Base-by-base conservation (phyloP, 64 coral and sea anemone species). In the Montipora cactus region DNA sequence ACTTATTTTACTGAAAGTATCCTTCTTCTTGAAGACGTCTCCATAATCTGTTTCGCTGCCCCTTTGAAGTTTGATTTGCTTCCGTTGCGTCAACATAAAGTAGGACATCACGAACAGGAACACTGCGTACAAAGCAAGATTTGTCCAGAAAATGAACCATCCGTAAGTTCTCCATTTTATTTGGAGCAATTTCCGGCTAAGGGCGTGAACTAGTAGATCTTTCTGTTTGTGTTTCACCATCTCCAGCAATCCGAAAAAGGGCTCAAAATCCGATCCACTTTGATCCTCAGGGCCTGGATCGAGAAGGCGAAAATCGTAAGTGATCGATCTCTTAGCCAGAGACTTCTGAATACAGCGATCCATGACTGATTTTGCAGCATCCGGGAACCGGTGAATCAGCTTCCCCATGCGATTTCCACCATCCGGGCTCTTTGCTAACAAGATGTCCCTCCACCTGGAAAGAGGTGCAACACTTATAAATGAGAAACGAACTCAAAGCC, bases 351-450 rank as follows among this genome's bases (percentile, higher is more conserved):
- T 72, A 81, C 95, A 96, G 3, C 89, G 88, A 90, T 94, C 92
- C 95, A 96, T 97, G 83, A 94, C 57, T n/a, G 75, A 64, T 55
- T 53, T 66, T 5, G 95, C 95, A 21, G 92, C 92, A 11, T 97
- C 92, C 11, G 95, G 92, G 44, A 94, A 97, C 57, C 73, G 20
- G 20, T 83, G 82, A 59, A 97, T 97, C 2, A 94, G 92, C 12
- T 87, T 83, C 7, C 89, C 90, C 95, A 97, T 94, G 51, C 90
- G 58, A 77, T 93, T 97, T 22, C 90, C 92, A 4, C 69, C 80
- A 78, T 90, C 74, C 11, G 47, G 79, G 59, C 88, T 61, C 58
- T 79, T 88, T 46, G 83, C 75, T 25, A 81, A 76, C 49, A 93
- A 77, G 19, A 93, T 44, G 15, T 86, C 82, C n/a, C 61, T 86